A percentile compares a stretch with the other conserved stretches of the same genome.
Conservation (phyloP, 2,888 invertebrate genomes). For the Nezara viridula region DNA sequence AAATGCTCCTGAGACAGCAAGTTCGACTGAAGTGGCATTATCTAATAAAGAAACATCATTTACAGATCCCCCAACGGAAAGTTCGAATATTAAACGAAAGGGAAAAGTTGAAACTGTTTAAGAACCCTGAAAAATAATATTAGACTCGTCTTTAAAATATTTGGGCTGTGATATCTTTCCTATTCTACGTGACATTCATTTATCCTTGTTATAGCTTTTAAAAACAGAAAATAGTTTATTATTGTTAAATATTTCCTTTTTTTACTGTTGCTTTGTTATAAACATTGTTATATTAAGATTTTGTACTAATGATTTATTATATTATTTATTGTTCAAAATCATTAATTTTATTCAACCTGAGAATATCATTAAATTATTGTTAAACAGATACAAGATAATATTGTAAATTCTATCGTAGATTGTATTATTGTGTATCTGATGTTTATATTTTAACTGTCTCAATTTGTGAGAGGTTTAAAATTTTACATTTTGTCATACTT, state of each 20-base stretch:
- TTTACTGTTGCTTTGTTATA: slow-evolving; percentile 1
- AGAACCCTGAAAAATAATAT: background rate
- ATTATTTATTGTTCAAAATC: background rate
- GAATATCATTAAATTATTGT: background rate
- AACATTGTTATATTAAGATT: background rate
- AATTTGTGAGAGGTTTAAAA: background rate
- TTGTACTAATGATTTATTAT: slow-evolving; percentile 10
- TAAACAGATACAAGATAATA: background rate
- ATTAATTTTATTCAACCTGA: background rate
- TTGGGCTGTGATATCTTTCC: slow-evolving; percentile 56
- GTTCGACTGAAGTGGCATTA: slow-evolving; percentile 36
- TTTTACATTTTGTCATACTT: background rate
- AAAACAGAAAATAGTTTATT: slow-evolving; percentile 20
- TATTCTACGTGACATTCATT: slow-evolving; percentile 6
- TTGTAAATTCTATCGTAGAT: background rate
- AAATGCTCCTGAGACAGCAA: background rate
- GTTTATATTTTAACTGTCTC: background rate
- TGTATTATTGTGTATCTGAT: too few species aligned
- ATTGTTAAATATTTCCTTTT: slow-evolving; percentile 29
- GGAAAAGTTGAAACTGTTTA: slow-evolving; percentile 76
- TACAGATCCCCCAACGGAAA: slow-evolving; percentile 57
- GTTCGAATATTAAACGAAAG: slow-evolving; percentile 70
- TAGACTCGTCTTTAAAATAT: slow-evolving; percentile 57
- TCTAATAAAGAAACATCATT: slow-evolving; percentile 65
- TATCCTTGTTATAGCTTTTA: slow-evolving; percentile 31